These are phyloP conservation scores for Scolopax bukidnonensis DNA, from an alignment of 2,797 vertebrate genomes.

Conservation along the genomic window DNA sequence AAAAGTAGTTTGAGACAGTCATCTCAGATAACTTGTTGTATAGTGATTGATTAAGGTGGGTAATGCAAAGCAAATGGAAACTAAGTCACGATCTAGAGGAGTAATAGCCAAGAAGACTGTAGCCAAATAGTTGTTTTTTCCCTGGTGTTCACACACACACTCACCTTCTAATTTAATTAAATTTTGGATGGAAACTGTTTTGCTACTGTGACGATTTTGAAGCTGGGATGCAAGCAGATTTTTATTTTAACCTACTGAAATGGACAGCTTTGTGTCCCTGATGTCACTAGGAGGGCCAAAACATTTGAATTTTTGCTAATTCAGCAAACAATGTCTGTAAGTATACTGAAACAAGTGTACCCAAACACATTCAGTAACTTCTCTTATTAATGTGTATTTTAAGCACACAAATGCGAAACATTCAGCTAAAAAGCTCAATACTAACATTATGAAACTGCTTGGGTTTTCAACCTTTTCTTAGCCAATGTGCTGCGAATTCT, in stretches of 20 bases:
- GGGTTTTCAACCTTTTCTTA: not conserved
- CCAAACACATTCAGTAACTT: not conserved
- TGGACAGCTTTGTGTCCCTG: not conserved
- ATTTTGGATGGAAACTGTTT: not conserved
- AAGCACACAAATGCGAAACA: not conserved
- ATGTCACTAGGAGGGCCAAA: not conserved
- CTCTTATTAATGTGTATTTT: not conserved
- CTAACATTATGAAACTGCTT: not conserved
- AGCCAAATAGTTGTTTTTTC: constrained; percentile 19
- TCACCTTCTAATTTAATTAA: constrained; percentile 1
- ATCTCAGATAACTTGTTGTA: constrained; percentile 26
- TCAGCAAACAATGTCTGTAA: not conserved
- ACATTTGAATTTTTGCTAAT: not conserved
- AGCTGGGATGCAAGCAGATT: not conserved
- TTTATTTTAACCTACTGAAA: not conserved
- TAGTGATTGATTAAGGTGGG: not conserved
- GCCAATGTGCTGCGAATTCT: not conserved
- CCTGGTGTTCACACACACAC: not conserved
- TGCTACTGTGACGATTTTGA: constrained; percentile 11
- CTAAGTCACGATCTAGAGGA: not conserved
- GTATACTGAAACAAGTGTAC: not conserved
- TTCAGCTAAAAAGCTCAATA: not conserved
- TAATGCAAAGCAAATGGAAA: not conserved
- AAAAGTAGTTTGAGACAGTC: constrained; percentile 34
- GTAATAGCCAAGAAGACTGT: not conserved